Evolutionary conservation across 2,888 invertebrate genomes (phyloP).

Genomic region (Nemurella pictetii): DNA sequence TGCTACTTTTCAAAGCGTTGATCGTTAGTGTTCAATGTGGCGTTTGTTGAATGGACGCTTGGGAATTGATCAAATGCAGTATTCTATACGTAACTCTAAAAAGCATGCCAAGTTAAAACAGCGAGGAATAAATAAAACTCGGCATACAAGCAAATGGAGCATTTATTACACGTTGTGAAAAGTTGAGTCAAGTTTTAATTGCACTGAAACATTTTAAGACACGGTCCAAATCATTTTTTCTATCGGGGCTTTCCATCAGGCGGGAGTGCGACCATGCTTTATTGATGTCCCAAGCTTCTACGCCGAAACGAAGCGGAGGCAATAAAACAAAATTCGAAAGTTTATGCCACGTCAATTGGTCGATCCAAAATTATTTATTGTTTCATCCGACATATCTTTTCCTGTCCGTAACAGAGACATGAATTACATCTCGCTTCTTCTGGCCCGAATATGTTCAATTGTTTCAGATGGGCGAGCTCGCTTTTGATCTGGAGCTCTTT

Average conservation of each 20-base stretch:
- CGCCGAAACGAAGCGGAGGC: not conserved
- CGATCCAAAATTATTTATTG: not conserved
- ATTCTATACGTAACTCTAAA: too few relatives aligned
- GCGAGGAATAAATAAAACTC: not conserved
- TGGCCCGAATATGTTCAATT: slow-evolving; percentile 6
- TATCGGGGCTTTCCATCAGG: not conserved
- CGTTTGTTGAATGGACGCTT: too few relatives aligned
- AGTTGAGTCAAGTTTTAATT: not conserved
- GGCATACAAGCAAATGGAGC: not conserved
- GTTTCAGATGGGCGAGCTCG: slow-evolving; percentile 8
- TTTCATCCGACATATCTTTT: not conserved
- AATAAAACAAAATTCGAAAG: not conserved
- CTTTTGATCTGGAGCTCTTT: not conserved
- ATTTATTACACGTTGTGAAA: not conserved
- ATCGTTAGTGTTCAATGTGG: too few relatives aligned
- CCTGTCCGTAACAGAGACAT: not conserved
- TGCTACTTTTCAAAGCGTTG: too few relatives aligned
- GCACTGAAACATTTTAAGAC: not conserved
- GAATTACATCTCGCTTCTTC: not conserved
- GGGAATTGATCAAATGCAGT: too few relatives aligned
- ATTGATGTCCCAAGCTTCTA: not conserved
- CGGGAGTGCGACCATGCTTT: not conserved
- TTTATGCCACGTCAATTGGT: not conserved
- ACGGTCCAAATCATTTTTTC: not conserved
- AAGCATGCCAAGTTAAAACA: too few relatives aligned